Evolutionary conservation across 2,888 invertebrate genomes (phyloP).

Genomic region (Griposia aprilina): DNA sequence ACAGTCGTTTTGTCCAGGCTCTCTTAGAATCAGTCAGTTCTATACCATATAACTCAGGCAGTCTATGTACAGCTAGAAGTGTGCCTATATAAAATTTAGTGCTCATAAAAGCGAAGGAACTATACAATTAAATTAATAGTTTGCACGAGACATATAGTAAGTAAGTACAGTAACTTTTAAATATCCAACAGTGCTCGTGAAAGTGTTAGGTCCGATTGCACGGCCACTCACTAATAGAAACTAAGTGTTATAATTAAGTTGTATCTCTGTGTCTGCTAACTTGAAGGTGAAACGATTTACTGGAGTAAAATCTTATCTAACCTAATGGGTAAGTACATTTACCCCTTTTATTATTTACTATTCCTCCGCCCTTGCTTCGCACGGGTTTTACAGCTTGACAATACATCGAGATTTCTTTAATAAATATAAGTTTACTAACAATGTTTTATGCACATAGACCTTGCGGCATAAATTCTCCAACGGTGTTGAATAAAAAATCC

Average conservation of each 20-base stretch:
- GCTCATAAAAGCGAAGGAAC: constrained; percentile 19
- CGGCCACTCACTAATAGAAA: not conserved
- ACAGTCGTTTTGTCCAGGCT: constrained; percentile 44
- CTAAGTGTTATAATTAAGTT: not conserved
- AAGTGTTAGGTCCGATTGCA: not conserved
- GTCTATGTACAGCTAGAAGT: not conserved
- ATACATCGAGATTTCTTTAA: too few species aligned
- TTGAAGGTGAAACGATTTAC: not conserved
- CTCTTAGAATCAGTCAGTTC: constrained; percentile 1
- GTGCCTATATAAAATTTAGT: constrained; percentile 11
- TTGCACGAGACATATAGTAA: constrained; percentile 4
- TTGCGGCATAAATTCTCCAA: not conserved
- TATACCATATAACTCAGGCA: not conserved
- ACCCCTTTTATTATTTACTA: not conserved
- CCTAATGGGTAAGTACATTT: not conserved
- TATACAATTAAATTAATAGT: not conserved
- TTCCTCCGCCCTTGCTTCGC: too few species aligned
- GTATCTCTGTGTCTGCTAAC: not conserved
- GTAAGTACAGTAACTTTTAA: not conserved
- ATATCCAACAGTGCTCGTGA: constrained; percentile 8
- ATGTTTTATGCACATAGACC: too few species aligned
- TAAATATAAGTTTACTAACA: too few species aligned
- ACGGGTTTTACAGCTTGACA: too few species aligned
- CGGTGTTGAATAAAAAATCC: not conserved
- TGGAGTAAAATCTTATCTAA: not conserved